A percentile compares a stretch with the other conserved stretches of the same genome.
Evolutionary conservation across 2,113 vertebrate species (phyloP).

Genomic region (Aythya baeri): DNA sequence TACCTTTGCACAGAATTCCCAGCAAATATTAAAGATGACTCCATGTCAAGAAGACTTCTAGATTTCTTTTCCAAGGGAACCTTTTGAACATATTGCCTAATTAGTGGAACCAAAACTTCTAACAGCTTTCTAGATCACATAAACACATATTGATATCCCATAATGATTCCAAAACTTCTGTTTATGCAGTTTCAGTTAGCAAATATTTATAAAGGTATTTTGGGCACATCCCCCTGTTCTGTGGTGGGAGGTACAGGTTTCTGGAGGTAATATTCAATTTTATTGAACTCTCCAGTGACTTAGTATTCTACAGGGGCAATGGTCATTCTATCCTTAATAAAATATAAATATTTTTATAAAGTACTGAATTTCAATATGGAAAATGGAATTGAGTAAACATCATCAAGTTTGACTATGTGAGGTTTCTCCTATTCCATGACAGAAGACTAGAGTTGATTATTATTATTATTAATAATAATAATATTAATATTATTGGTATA

Average conservation of each 20-base stretch:
- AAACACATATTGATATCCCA: neutral
- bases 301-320: neutral
- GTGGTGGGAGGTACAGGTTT: neutral
- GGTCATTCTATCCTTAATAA: neutral
- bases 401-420: neutral
- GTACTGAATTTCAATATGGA: neutral
- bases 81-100: neutral
- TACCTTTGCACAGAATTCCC: neutral
- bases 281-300: neutral
- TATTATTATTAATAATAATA: too few relatives aligned
- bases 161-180: neutral
- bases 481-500: neutral
- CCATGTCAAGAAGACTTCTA: neutral
- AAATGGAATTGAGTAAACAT: neutral
- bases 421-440: neutral
- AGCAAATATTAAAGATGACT: neutral
- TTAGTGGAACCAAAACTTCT: neutral
- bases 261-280: neutral
- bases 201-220: neutral
- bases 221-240: neutral
- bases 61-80: neutral
- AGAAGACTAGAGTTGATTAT: neutral
- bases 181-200: neutral
- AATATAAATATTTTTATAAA: neutral
- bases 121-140: neutral